These are phyloP conservation scores for Leptogaster cylindrica DNA, from an alignment of 2,888 invertebrate genomes.

Conservation along the genomic window DNA sequence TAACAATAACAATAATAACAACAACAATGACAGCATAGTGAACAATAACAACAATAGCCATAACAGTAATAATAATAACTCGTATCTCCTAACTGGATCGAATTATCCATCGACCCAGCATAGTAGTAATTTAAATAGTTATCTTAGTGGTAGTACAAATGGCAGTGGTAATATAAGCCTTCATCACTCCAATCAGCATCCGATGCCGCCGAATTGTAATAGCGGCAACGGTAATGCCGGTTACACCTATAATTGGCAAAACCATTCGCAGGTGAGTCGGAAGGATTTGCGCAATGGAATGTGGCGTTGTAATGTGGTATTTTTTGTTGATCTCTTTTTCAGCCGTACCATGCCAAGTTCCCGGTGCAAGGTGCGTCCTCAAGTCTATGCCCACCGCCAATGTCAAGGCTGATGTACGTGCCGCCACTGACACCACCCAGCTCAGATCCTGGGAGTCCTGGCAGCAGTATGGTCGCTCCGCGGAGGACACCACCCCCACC, in stretches of 20 bases:
- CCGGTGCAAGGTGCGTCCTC: constrained; percentile 29
- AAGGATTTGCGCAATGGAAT: constrained; percentile 43
- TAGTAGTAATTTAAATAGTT: constrained; percentile 49
- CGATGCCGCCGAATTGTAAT: constrained; percentile 48
- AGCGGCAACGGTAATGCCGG: constrained; percentile 49
- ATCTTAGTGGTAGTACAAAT: constrained; percentile 49
- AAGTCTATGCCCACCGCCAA: constrained; percentile 59
- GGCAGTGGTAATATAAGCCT: constrained; percentile 46
- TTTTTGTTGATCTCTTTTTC: constrained; percentile 17
- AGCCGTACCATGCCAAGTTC: constrained; percentile 46
- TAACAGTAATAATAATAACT: constrained; percentile 49
- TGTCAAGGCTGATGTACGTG: constrained; percentile 75
- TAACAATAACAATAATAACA: constrained; percentile 58
- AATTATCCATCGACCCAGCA: constrained; percentile 48
- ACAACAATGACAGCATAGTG: constrained; percentile 46
- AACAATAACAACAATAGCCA: constrained; percentile 41
- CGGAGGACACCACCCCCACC: constrained; percentile 79
- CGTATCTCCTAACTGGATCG: constrained; percentile 50
- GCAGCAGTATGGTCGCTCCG: constrained; percentile 71
- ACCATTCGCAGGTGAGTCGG: constrained; percentile 57
- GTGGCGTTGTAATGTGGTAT: constrained; percentile 14
- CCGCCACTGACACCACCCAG: constrained; percentile 87
- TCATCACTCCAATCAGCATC: constrained; percentile 53
- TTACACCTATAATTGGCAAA: constrained; percentile 60
- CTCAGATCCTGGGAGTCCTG: constrained; percentile 86